Conservation (phyloP, 2,888 invertebrate species). For the Belgica antarctica region DNA sequence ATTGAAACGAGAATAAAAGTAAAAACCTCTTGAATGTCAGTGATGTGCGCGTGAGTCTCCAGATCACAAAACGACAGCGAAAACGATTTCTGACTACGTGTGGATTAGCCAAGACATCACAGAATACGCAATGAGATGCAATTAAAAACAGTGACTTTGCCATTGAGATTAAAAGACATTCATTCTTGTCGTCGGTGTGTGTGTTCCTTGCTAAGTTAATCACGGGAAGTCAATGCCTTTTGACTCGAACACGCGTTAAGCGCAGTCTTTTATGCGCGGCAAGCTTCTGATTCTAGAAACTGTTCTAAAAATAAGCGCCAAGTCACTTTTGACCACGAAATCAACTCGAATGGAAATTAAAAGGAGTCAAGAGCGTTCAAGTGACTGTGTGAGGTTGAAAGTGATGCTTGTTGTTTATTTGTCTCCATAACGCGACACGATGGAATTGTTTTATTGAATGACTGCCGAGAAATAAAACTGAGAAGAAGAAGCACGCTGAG, state of each 20-base stretch:
- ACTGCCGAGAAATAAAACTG: neutral
- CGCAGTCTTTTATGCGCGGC: no score
- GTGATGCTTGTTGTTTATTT: neutral
- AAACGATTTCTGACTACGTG: neutral
- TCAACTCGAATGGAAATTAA: no score
- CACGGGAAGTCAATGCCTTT: no score
- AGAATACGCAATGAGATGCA: neutral
- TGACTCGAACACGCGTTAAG: no score
- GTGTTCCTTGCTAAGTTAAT: no score
- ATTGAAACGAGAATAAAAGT: neutral
- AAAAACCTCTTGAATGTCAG: neutral
- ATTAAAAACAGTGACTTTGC: neutral
- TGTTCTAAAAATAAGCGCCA: constrained; percentile 1
- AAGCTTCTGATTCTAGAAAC: constrained; percentile 7
- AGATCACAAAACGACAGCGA: neutral
- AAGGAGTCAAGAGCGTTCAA: constrained; percentile 1
- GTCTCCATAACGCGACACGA: neutral
- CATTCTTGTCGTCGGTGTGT: no score
- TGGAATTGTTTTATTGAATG: neutral
- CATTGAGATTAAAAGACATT: constrained; percentile 1
- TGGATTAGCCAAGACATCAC: no score
- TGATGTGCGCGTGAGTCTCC: neutral
- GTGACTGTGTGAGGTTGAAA: neutral
- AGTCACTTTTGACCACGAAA: no score
- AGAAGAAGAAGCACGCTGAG: neutral